Base-by-base conservation (phyloP, 2,113 vertebrate species). In the Nannospalax galili region DNA sequence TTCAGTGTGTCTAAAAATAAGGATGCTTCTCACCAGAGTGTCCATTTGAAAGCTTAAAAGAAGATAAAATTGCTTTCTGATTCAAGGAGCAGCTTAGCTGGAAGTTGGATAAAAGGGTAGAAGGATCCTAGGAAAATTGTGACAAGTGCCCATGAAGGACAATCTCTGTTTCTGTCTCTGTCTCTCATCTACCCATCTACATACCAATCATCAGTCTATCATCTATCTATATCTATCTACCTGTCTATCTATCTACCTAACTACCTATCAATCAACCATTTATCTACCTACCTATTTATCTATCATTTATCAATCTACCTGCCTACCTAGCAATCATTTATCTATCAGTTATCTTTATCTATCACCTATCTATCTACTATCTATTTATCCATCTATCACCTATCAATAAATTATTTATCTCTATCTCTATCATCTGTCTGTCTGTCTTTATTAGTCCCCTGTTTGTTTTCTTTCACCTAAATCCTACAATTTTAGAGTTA, bases 1-100 rank as follows among this genome's bases (percentile, higher is more conserved):
- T 92, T 86, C 26, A 73, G 1, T 35, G 60, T 90, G 84, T 84
- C 67, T 92, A 81, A 94, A 93, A 96, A 89, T 90, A 96, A 91
- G 62, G 28, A 14, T 45, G 88, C 78, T 35, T 93, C 28, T 82
- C 60, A 87, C 6, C 17, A 82, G 42, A 74, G 19, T 67, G 37
- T 4, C 22, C 42, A 48, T 42, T 60, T 86, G 48, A 42, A 92
- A 60, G 32, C 12, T 60, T 67, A 58, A 15, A 10, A 60, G n/a
- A 28, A 86, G 78, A 74, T 60, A 69, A 78, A 93, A 86, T 42
- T 30, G 8, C 15, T 35, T 42, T 40, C 19, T 84, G 7, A 82
- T 86, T 77, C 70, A 40, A 52, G 35, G 42, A 3, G n/a, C 5
- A 28, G 58, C 24, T 32, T n/a, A 73, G 52, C 62, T 0, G 3